These are phyloP conservation scores for Diploscapter pachys DNA, from an alignment of 1,140 invertebrate genomes.

Conservation along the genomic window DNA sequence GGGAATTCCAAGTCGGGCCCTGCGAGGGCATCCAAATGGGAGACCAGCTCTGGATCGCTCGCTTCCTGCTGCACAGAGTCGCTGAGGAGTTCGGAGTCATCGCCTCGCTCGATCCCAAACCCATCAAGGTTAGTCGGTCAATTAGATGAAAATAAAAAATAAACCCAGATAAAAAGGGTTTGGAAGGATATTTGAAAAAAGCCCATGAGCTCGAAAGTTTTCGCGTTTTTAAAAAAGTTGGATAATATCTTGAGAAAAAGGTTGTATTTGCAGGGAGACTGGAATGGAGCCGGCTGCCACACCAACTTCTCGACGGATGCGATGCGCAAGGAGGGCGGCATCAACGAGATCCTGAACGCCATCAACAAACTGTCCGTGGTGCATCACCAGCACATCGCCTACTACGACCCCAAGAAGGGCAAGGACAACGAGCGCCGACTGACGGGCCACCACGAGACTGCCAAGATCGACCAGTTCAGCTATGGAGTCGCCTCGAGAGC, in stretches of 20 bases:
- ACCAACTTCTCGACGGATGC: constrained; percentile 83
- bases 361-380: constrained; percentile 76
- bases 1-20: constrained; percentile 64
- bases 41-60: constrained; percentile 82
- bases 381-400: constrained; percentile 80
- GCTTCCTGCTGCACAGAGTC: constrained; percentile 76
- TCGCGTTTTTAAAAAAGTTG: too few relatives aligned
- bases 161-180: too few relatives aligned
- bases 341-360: constrained; percentile 62
- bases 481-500: constrained; percentile 74
- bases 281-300: constrained; percentile 85
- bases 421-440: constrained; percentile 76
- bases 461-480: constrained; percentile 80
- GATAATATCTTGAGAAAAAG: too few relatives aligned
- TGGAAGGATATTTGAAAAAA: too few relatives aligned
- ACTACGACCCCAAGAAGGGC: constrained; percentile 77
- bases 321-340: constrained; percentile 80
- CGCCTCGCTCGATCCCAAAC: constrained; percentile 80
- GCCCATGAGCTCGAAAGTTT: too few relatives aligned
- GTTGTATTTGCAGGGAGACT: constrained; percentile 62
- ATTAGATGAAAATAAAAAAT: too few relatives aligned
- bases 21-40: constrained; percentile 75
- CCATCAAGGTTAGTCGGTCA: constrained; percentile 60
- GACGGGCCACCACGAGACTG: constrained; percentile 81
- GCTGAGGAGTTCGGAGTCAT: constrained; percentile 84